Evolutionary conservation across 2,888 invertebrate genomes (phyloP).

Genomic region (Pachymerium ferrugineum): DNA sequence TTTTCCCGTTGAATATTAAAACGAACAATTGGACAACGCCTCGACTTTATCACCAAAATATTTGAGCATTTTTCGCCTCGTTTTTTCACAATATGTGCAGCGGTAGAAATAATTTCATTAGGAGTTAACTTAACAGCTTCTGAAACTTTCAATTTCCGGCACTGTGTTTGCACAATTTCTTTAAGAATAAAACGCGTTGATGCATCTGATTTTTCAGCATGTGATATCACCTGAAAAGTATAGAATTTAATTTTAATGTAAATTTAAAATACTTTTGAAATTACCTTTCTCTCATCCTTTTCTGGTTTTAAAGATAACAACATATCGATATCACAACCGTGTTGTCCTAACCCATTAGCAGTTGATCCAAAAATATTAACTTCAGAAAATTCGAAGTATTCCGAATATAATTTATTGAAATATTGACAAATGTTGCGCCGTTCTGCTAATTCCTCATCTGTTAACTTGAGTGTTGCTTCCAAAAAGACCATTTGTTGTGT

Average conservation of each 20-base stretch:
- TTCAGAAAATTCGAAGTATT: background rate
- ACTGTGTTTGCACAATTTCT: background rate
- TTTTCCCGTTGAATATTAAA: background rate
- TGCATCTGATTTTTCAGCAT: background rate
- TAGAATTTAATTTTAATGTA: background rate
- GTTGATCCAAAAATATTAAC: background rate
- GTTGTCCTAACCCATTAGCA: constrained; percentile 3
- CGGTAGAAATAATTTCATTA: background rate
- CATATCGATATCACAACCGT: background rate
- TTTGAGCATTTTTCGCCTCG: background rate
- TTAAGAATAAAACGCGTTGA: background rate
- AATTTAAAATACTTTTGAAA: background rate
- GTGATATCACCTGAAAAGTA: background rate
- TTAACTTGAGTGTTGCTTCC: background rate
- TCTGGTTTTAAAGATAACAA: background rate
- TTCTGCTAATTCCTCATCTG: background rate
- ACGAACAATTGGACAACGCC: background rate
- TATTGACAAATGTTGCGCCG: background rate
- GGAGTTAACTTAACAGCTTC: background rate
- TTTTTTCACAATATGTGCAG: background rate
- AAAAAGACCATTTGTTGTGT: background rate
- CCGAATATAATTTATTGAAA: background rate
- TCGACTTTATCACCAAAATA: background rate
- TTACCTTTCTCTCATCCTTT: background rate
- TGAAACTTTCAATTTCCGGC: background rate